A percentile compares a stretch with the other conserved stretches of the same genome.
phyloP scores from a whole-genome alignment of 2,113 vertebrate species.

The Crotalus tigris region DNA sequence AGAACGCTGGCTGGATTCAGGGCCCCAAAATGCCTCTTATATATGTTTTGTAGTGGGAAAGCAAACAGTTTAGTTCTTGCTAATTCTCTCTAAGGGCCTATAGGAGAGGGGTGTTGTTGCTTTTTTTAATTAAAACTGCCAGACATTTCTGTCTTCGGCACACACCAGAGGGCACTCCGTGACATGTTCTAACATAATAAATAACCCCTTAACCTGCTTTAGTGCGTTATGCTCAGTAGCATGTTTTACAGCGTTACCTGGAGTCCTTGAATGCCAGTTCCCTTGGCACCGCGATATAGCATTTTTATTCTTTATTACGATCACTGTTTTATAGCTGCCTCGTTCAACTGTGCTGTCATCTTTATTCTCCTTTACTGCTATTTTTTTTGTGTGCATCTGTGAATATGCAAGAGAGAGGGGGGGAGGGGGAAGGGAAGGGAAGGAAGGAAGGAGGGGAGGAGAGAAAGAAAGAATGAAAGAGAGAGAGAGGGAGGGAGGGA shows the following conservation, averaged over 20 bases:
- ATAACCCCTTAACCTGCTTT: constrained; percentile 72
- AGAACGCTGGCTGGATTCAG: background rate
- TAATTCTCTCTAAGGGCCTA: background rate
- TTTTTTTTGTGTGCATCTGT: constrained; percentile 11
- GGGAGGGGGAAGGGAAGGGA: too few relatives aligned
- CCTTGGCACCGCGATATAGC: constrained; percentile 65
- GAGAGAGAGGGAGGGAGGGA: too few relatives aligned
- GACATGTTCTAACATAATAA: constrained; percentile 62
- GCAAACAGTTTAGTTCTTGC: fast-evolving
- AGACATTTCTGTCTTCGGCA: constrained; percentile 32
- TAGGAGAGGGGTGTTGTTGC: background rate
- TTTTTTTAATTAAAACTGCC: background rate
- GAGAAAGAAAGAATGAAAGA: too few relatives aligned
- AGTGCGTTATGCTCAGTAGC: constrained; percentile 66
- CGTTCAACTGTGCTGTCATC: constrained; percentile 63
- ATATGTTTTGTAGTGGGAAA: background rate
- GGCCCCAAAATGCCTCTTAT: background rate
- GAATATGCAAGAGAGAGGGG: background rate
- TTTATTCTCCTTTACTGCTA: constrained; percentile 59
- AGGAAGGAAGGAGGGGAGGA: too few relatives aligned
- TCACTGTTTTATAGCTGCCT: constrained; percentile 69
- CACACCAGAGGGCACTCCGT: constrained; percentile 69
- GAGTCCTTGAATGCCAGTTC: constrained; percentile 69
- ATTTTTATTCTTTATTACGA: constrained; percentile 71
- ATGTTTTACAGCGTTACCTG: constrained; percentile 70